These are phyloP conservation scores for Plumapathes pennacea DNA, from an alignment of 92 coral and sea anemone species.

Conservation along the genomic window DNA sequence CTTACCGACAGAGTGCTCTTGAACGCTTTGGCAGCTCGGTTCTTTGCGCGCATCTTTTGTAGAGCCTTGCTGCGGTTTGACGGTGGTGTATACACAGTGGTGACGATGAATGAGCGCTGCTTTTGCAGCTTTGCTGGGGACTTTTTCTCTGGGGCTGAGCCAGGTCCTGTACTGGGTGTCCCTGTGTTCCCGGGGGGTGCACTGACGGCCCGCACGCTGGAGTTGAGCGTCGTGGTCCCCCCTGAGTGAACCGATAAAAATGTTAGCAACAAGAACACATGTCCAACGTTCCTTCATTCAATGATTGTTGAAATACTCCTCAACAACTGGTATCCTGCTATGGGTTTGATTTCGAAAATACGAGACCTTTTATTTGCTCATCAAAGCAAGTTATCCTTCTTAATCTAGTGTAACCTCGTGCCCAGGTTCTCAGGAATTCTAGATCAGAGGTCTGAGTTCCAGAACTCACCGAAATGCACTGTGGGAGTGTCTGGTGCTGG, in stretches of 20 bases:
- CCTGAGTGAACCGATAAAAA: slow-evolving; percentile 16
- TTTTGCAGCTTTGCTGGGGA: slow-evolving; percentile 40
- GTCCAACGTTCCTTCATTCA: too few species aligned
- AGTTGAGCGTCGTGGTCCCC: slow-evolving; percentile 27
- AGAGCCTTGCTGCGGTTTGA: slow-evolving; percentile 75
- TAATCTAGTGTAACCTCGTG: too few species aligned
- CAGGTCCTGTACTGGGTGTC: too few species aligned
- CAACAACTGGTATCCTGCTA: too few species aligned
- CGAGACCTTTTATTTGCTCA: too few species aligned
- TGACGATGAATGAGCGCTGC: slow-evolving; percentile 79
- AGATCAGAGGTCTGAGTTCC: too few species aligned
- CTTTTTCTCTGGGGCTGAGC: slow-evolving; percentile 44
- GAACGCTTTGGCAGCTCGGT: slow-evolving; percentile 73
- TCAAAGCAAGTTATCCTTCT: too few species aligned
- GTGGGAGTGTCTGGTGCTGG: too few species aligned
- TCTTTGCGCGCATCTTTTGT: slow-evolving; percentile 83
- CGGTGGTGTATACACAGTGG: slow-evolving; percentile 73
- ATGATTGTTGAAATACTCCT: too few species aligned
- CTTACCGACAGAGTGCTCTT: slow-evolving; percentile 72
- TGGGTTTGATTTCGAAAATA: too few species aligned
- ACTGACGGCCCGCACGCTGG: slow-evolving; percentile 58
- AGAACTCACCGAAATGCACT: too few species aligned
- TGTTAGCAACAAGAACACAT: background rate
- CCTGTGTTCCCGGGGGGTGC: slow-evolving; percentile 57
- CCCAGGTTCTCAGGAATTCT: too few species aligned